phyloP scores from a whole-genome alignment of 2,797 vertebrate species.

The Peromyscus melanophrys region DNA sequence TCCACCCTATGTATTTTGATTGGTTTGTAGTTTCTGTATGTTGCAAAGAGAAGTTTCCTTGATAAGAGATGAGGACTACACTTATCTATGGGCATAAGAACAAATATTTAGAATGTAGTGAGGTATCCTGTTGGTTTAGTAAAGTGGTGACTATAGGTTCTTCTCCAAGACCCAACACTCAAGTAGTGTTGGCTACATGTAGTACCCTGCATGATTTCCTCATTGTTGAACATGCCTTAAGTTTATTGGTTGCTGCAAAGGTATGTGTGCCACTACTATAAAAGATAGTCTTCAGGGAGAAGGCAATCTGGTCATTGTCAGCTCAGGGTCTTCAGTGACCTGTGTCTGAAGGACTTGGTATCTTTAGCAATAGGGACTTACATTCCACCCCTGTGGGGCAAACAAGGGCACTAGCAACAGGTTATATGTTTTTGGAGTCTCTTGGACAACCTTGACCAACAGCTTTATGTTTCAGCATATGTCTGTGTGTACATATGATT shows the following conservation, averaged over 20 bases:
- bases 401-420: background rate
- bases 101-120: background rate
- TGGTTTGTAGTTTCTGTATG: background rate
- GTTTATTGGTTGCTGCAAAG: background rate
- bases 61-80: background rate
- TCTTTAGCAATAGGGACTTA: background rate
- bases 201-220: background rate
- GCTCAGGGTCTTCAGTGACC: background rate
- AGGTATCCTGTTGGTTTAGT: no score
- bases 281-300: background rate
- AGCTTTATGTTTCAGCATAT: background rate
- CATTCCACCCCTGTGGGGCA: no score
- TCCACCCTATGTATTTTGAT: background rate
- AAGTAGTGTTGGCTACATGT: background rate
- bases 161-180: background rate
- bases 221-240: background rate
- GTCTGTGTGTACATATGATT: background rate
- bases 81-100: background rate
- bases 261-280: background rate
- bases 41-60: background rate
- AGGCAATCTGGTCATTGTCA: background rate
- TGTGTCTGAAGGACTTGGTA: background rate
- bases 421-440: background rate
- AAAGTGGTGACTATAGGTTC: background rate
- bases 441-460: background rate